A percentile compares a stretch with the other conserved stretches of the same genome.
phyloP scores from a whole-genome alignment of 1,140 invertebrate genomes.

The Drosophila ananassae region DNA sequence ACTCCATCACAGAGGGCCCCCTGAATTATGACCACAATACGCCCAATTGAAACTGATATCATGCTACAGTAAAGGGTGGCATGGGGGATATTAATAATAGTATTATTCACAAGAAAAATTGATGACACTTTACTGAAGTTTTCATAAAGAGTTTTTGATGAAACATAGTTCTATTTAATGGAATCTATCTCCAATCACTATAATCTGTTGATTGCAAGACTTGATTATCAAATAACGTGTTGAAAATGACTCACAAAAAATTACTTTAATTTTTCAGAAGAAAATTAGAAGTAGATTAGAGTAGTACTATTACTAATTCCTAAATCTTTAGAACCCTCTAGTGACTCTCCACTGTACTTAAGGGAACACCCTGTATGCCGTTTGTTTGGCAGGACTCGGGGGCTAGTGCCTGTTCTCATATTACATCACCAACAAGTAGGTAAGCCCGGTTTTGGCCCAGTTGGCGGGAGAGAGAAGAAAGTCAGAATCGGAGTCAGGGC shows the following conservation, averaged over 20 bases:
- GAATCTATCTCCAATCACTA: neutral
- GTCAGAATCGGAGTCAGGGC: slow-evolving; percentile 17
- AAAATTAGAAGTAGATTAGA: neutral
- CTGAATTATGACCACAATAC: slow-evolving; percentile 38
- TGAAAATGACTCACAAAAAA: neutral
- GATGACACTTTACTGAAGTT: neutral
- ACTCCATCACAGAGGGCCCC: slow-evolving; percentile 35
- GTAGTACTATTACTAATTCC: too few species aligned
- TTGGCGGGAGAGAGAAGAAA: slow-evolving; percentile 30
- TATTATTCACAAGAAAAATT: neutral
- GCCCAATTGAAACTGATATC: slow-evolving; percentile 33
- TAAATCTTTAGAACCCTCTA: neutral
- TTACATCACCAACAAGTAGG: slow-evolving; percentile 65
- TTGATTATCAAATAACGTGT: neutral
- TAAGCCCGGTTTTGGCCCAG: slow-evolving; percentile 4
- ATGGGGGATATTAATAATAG: neutral
- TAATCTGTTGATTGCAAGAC: neutral
- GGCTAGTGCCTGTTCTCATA: slow-evolving; percentile 19
- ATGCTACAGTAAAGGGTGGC: slow-evolving; percentile 3
- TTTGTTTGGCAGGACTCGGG: slow-evolving; percentile 55
- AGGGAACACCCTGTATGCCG: slow-evolving; percentile 35
- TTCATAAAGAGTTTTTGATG: neutral
- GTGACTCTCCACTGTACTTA: neutral
- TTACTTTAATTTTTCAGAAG: neutral
- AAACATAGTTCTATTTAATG: neutral